Percentiles rank a stretch among this genome's conserved stretches.
Conservation (phyloP, 1,140 invertebrate species). For the Anagrus nilaparvatae region DNA sequence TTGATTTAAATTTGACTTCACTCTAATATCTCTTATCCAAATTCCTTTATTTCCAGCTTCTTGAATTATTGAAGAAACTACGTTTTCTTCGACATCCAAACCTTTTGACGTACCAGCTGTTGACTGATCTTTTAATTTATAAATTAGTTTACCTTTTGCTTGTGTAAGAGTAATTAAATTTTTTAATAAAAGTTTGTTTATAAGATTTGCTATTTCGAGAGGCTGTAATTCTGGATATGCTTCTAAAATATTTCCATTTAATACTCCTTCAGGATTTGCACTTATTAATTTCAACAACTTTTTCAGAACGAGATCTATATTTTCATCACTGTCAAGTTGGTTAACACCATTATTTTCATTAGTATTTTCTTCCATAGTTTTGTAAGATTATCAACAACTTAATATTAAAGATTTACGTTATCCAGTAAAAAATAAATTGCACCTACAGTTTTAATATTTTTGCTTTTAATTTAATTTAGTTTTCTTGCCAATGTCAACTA, state of each 20-base stretch:
- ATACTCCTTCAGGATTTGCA: conserved; percentile 65
- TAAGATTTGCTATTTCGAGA: conserved; percentile 56
- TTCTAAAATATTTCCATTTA: conserved; percentile 59
- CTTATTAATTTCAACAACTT: too few species aligned
- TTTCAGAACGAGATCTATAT: too few species aligned
- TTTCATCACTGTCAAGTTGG: too few species aligned
- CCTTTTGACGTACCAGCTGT: conserved; percentile 59
- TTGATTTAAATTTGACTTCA: conserved; percentile 77
- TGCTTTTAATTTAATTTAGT: too few species aligned
- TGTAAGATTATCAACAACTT: too few species aligned
- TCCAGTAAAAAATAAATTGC: too few species aligned
- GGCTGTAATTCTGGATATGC: conserved; percentile 60
- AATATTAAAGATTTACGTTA: too few species aligned
- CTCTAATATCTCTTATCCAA: conserved; percentile 90
- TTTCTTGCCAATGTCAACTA: too few species aligned
- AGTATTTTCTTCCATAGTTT: too few species aligned
- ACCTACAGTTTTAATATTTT: too few species aligned
- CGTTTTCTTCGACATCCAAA: conserved; percentile 83
- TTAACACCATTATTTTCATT: too few species aligned
- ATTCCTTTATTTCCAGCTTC: conserved; percentile 91
- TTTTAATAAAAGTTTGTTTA: conserved; percentile 72
- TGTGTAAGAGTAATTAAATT: conserved; percentile 58
- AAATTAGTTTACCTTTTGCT: conserved; percentile 49
- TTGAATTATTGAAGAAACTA: conserved; percentile 87
- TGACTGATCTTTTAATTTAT: conserved; percentile 64